These are phyloP conservation scores for Paraescarpia echinospica DNA, from an alignment of 1,140 invertebrate genomes.

Conservation along the genomic window DNA sequence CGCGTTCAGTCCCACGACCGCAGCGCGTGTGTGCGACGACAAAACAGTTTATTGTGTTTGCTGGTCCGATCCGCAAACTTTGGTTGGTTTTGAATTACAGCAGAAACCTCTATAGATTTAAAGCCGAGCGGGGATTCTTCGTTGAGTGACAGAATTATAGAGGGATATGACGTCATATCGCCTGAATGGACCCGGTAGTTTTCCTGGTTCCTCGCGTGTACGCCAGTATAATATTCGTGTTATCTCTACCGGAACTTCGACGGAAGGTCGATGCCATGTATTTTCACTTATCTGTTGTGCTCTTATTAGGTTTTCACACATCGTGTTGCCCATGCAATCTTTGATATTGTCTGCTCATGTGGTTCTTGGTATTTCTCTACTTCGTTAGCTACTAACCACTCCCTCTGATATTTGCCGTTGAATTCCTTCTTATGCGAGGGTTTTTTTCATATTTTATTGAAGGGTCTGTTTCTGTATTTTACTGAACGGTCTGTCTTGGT, in stretches of 20 bases:
- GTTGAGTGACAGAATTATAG: neutral
- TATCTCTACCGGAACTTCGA: neutral
- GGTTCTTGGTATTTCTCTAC: no score
- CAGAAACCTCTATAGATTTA: neutral
- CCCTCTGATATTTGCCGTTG: no score
- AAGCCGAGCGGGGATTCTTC: neutral
- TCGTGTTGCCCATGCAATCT: no score
- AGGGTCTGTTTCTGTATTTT: no score
- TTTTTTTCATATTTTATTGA: no score
- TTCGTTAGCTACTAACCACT: no score
- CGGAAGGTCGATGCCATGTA: neutral
- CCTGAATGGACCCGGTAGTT: neutral
- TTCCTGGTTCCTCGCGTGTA: neutral
- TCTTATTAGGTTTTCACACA: no score
- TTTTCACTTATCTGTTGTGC: no score
- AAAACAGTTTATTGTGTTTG: neutral
- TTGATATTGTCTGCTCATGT: no score
- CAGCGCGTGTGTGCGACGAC: neutral
- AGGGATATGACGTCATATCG: neutral
- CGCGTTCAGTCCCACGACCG: neutral
- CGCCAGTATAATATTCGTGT: neutral
- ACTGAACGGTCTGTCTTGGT: no score
- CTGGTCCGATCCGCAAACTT: neutral
- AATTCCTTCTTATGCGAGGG: no score
- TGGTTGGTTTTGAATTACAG: neutral